Conservation (phyloP, 2,888 invertebrate species). For the Apoda limacodes region DNA sequence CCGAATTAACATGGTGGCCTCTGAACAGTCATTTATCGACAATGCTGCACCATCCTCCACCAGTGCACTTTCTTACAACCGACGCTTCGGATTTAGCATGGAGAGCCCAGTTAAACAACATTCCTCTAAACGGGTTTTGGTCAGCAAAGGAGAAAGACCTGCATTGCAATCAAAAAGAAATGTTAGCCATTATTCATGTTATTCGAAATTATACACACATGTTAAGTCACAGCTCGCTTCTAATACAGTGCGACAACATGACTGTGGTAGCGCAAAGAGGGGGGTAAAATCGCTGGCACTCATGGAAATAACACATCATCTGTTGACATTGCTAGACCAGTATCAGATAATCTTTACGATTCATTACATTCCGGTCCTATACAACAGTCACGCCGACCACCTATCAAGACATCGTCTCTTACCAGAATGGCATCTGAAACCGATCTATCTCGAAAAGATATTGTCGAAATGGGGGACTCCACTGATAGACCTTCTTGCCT, state of each 20-base stretch:
- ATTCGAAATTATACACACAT: constrained; percentile 8
- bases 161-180: constrained; percentile 21
- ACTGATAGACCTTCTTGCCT: constrained; percentile 11
- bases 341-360: constrained; percentile 14
- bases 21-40: constrained; percentile 10
- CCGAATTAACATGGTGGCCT: constrained; percentile 19
- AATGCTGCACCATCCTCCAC: constrained; percentile 12
- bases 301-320: constrained; percentile 14
- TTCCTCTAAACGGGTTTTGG: constrained; percentile 15
- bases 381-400: constrained; percentile 20
- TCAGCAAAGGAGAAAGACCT: constrained; percentile 8
- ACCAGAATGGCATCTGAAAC: constrained; percentile 22
- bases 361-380: constrained; percentile 19
- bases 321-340: constrained; percentile 14
- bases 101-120: constrained; percentile 20
- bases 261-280: constrained; percentile 24
- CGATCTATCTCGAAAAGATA: constrained; percentile 9
- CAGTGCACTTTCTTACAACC: constrained; percentile 17
- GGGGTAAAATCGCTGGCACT: constrained; percentile 22
- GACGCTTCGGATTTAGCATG: constrained; percentile 21
- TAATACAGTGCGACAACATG: constrained; percentile 24
- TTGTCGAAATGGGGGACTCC: constrained; percentile 11
- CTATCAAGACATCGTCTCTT: constrained; percentile 14
- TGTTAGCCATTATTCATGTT: constrained; percentile 17
- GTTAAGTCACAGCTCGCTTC: constrained; percentile 6